phyloP scores from a whole-genome alignment of 1,140 invertebrate genomes.

The Euura saliciscinereae region DNA sequence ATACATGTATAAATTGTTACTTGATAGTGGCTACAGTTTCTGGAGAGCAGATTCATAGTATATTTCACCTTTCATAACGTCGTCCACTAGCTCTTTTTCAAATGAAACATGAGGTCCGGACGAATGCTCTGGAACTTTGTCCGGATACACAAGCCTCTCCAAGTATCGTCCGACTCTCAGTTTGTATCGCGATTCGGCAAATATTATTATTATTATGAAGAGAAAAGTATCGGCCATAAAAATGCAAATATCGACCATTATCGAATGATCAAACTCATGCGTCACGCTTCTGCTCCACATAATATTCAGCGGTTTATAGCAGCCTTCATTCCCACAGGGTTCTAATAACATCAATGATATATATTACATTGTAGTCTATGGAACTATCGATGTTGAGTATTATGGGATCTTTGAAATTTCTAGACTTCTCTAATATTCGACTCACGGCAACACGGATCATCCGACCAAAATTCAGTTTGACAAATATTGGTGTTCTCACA shows the following conservation, averaged over 20 bases:
- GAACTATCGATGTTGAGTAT: too few relatives aligned
- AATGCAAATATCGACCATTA: constrained; percentile 28
- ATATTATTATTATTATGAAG: constrained; percentile 14
- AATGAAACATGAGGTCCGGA: constrained; percentile 11
- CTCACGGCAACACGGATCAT: constrained; percentile 38
- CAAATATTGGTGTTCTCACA: constrained; percentile 27
- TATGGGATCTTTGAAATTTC: too few relatives aligned
- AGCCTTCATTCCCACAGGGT: constrained; percentile 13
- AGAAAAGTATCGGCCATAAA: constrained; percentile 23
- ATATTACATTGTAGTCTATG: too few relatives aligned
- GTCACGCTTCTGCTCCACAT: constrained; percentile 14
- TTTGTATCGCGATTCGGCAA: neutral
- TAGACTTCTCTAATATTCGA: neutral
- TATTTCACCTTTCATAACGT: constrained; percentile 26
- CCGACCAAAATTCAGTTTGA: constrained; percentile 29
- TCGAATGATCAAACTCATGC: constrained; percentile 28
- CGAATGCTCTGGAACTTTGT: neutral
- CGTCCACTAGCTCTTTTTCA: constrained; percentile 24
- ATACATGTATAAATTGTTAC: neutral
- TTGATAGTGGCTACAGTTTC: neutral
- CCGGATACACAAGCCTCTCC: neutral
- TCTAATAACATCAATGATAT: neutral
- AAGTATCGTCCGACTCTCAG: neutral
- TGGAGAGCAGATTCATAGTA: neutral
- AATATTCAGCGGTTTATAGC: constrained; percentile 23